Evolutionary conservation across 2,113 vertebrate species (phyloP), one percentile per base, ranked within the genome.

Genomic region (Alexandromys fortis): DNA sequence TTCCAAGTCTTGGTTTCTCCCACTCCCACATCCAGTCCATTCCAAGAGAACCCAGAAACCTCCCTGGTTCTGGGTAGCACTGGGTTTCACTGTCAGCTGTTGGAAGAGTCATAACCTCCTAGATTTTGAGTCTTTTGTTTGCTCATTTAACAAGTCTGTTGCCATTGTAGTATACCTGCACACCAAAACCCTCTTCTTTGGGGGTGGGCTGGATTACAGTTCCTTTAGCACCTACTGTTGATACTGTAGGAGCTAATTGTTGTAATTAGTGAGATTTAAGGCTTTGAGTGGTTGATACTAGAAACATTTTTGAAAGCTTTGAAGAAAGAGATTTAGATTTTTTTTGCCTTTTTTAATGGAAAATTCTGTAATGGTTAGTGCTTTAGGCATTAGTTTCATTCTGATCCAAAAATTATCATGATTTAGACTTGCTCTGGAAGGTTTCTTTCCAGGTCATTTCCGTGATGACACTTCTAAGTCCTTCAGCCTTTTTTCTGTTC

Each of bases 291-390:
- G 49, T 55, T 89, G 68, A n/a, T 92, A 67, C 19, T 73, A 92
- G 77, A 73, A 91, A 16, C 87, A 28, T 63, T 96, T 96, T 96
- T 93, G 38, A 96, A 97, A 94, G 38, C 81, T 67, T 12, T 78
- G 55, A 94, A 35, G 86, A 90, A 28, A 86, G 89, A 73, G 89
- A 73, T 30, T 45, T 72, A 45, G 49, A 72, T 97, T 89, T 85
- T 5, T 78, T 61, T 90, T 89, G 67, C 38, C 7, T 26, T 52
- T 61, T 61, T 63, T 76, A 86, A 92, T 22, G 91, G 89, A 88
- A 87, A 86, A 91, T 86, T 96, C 45, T 55, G 1, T 81, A 89
- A 49, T 91, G 86, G 30, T 94, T 55, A 77, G 38, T 96, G 78
- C n/a, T 96, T 82, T 93, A 92, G 86, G 75, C 9, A 14, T 73